Conservation (phyloP, 2,888 invertebrate species). For the Tetanocera ferruginea region DNA sequence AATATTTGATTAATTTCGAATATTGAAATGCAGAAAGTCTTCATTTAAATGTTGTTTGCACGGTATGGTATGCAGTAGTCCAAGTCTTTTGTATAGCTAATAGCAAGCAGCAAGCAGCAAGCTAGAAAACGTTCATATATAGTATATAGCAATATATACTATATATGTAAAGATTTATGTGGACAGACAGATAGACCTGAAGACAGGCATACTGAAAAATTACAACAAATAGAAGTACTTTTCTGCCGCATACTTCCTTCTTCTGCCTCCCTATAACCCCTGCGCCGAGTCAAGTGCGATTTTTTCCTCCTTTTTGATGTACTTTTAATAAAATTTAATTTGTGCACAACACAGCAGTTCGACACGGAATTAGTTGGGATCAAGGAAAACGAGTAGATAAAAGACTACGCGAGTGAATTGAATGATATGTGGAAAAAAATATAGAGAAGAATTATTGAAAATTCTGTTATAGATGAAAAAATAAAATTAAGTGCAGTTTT, state of each 20-base stretch:
- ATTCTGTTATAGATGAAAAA: not conserved
- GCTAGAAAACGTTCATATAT: conserved; percentile 11
- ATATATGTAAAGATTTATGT: conserved; percentile 45
- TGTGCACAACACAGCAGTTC: conserved; percentile 35
- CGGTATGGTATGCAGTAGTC: not conserved
- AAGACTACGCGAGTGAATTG: conserved; percentile 21
- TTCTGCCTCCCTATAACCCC: conserved; percentile 31
- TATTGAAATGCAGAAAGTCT: no score
- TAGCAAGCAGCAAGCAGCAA: conserved; percentile 9
- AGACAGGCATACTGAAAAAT: conserved; percentile 38
- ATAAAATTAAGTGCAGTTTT: conserved; percentile 3
- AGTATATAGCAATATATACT: conserved; percentile 38
- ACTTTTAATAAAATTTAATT: conserved; percentile 41
- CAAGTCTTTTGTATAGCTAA: conserved; percentile 18
- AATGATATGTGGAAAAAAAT: not conserved
- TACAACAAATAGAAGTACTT: conserved; percentile 42
- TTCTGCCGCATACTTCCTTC: not conserved
- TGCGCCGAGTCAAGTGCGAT: conserved; percentile 42
- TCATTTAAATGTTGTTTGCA: conserved; percentile 32
- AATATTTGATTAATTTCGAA: no score
- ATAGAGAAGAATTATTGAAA: not conserved
- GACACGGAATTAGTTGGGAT: conserved; percentile 20
- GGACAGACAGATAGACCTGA: conserved; percentile 53
- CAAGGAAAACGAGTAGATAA: conserved; percentile 9
- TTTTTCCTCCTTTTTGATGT: conserved; percentile 44